These are phyloP conservation scores for Cyphomyrus plagiostoma DNA, from an alignment of 2,113 vertebrate genomes.

Conservation along the genomic window DNA sequence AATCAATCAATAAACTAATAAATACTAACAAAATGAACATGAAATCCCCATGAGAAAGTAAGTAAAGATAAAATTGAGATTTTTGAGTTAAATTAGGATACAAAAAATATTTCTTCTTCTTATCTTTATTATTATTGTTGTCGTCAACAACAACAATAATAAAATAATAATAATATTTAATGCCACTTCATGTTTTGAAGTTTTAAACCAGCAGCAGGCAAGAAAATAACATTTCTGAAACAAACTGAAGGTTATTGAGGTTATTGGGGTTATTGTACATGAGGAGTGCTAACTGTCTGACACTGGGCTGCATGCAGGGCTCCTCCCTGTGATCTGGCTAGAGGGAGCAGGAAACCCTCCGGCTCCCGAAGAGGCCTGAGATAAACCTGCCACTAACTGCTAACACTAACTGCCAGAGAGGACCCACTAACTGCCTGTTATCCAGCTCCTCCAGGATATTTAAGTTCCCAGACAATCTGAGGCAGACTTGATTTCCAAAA, in stretches of 20 bases:
- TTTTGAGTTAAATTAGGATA: neutral
- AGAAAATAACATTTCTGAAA: neutral
- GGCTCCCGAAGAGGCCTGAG: conserved; percentile 3
- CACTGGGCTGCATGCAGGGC: neutral
- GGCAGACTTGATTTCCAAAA: neutral
- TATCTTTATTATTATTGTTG: neutral
- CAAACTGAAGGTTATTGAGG: neutral
- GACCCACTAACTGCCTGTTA: neutral
- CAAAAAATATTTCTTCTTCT: neutral
- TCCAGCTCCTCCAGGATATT: neutral
- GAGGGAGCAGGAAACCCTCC: neutral
- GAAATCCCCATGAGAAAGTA: neutral
- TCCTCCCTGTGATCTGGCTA: neutral
- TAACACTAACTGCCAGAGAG: neutral
- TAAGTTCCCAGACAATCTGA: neutral
- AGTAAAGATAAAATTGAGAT: neutral
- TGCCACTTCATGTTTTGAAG: neutral
- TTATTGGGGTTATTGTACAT: neutral
- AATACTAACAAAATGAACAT: neutral
- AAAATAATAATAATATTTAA: neutral
- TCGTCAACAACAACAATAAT: no score
- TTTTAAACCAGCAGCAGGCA: neutral
- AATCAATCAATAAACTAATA: neutral
- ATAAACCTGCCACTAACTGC: neutral
- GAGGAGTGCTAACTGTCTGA: neutral